phyloP scores from a whole-genome alignment of 92 coral and sea anemone genomes.

The Paramuricea clavata region DNA sequence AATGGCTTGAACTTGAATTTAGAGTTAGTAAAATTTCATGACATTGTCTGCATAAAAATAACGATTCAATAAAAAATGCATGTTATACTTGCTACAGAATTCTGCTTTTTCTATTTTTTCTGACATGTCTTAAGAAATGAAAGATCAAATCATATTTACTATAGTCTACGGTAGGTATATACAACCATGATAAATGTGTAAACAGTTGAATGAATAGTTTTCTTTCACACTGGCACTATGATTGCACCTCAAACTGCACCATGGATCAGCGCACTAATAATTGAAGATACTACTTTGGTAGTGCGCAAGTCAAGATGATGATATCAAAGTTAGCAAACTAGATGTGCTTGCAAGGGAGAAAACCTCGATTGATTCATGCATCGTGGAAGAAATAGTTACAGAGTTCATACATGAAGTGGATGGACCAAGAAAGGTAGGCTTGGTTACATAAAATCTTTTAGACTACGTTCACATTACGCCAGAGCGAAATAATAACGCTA shows the following conservation, averaged over 20 bases:
- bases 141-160: no score
- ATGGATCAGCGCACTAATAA: slow-evolving; percentile 37
- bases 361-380: neutral
- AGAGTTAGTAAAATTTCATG: no score
- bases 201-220: neutral
- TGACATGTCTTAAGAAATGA: no score
- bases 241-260: slow-evolving; percentile 2
- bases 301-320: slow-evolving; percentile 19
- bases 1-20: no score
- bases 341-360: neutral
- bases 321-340: neutral
- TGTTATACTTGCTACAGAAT: no score
- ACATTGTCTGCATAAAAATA: no score
- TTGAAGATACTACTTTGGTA: slow-evolving; percentile 45
- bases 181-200: neutral
- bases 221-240: neutral
- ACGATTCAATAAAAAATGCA: no score
- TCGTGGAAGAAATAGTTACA: neutral
- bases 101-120: no score
- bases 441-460: neutral
- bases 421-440: neutral
- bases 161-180: no score
- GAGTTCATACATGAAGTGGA: neutral
- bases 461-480: neutral
- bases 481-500: no score